Percentiles rank a stretch among this genome's conserved stretches.
These are phyloP conservation scores for Gadopsis bispinosus DNA, from an alignment of 2,797 vertebrate genomes.

Conservation along the genomic window DNA sequence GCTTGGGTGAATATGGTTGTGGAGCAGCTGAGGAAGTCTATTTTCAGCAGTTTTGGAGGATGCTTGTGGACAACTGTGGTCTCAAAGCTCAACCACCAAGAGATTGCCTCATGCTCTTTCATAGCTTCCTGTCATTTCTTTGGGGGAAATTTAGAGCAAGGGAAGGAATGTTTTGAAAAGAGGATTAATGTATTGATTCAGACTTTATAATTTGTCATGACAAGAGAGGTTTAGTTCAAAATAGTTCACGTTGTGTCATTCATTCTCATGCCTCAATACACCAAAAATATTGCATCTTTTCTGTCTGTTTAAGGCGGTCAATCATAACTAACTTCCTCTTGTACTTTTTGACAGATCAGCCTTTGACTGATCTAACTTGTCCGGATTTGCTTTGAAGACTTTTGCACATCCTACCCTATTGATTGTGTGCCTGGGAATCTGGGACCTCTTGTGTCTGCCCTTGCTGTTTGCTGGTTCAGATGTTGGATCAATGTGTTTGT, in stretches of 20 bases:
- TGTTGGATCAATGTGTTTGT: slow-evolving; percentile 70
- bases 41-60: slow-evolving; percentile 73
- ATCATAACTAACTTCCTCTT: slow-evolving; percentile 38
- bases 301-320: slow-evolving; percentile 8
- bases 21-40: slow-evolving; percentile 76
- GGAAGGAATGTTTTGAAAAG: not conserved
- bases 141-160: slow-evolving; percentile 16
- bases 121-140: slow-evolving; percentile 40
- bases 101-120: slow-evolving; percentile 40
- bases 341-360: slow-evolving; percentile 24
- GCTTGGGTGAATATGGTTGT: slow-evolving; percentile 39
- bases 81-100: slow-evolving; percentile 49
- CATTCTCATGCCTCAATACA: not conserved
- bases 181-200: not conserved
- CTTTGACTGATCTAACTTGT: slow-evolving; percentile 17
- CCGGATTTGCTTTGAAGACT: slow-evolving; percentile 31
- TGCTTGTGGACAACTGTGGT: slow-evolving; percentile 69
- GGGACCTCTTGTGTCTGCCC: slow-evolving; percentile 32
- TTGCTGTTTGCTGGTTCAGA: slow-evolving; percentile 53
- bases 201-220: not conserved
- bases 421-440: slow-evolving; percentile 48
- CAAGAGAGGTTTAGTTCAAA: slow-evolving; percentile 3
- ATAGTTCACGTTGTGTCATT: slow-evolving; percentile 3
- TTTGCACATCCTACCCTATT: slow-evolving; percentile 32
- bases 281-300: slow-evolving; percentile 16